These are phyloP conservation scores for Melolontha melolontha DNA, from an alignment of 2,888 invertebrate genomes.

Conservation along the genomic window DNA sequence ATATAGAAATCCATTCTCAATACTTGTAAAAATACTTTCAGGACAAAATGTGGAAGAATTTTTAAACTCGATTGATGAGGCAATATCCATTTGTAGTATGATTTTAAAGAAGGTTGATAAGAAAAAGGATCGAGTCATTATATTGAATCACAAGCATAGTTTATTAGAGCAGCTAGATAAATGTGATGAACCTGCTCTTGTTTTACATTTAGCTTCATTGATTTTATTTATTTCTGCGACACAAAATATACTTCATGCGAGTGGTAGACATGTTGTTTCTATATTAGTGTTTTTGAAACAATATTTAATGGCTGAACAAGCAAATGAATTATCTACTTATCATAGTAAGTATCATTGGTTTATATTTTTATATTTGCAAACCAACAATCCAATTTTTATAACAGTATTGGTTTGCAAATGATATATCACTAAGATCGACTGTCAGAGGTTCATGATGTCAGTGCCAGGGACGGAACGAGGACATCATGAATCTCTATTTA, in stretches of 20 bases:
- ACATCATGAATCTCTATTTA: too few species aligned
- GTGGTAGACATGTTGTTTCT: conserved; percentile 91
- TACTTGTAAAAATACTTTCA: conserved; percentile 77
- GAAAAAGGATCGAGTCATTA: conserved; percentile 83
- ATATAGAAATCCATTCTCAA: conserved; percentile 74
- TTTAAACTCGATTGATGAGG: conserved; percentile 78
- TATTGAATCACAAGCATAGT: conserved; percentile 84
- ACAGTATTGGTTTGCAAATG: too few species aligned
- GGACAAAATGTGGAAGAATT: conserved; percentile 84
- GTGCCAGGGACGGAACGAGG: too few species aligned
- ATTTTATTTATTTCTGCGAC: conserved; percentile 85
- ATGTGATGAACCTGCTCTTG: conserved; percentile 81
- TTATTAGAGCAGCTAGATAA: conserved; percentile 81
- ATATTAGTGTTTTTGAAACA: conserved; percentile 80
- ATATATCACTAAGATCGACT: too few species aligned
- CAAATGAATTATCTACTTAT: conserved; percentile 74
- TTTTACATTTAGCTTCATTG: conserved; percentile 81
- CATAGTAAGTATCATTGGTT: conserved; percentile 74
- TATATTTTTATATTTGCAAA: too few species aligned
- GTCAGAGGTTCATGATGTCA: too few species aligned
- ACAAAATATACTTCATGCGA: conserved; percentile 89
- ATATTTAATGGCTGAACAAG: conserved; percentile 76
- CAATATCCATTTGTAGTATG: conserved; percentile 80
- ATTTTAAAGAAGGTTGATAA: conserved; percentile 90
- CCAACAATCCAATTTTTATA: too few species aligned